A percentile compares a stretch with the other conserved stretches of the same genome.
phyloP scores from a whole-genome alignment of 2,113 vertebrate genomes.

The Malurus alboscapulatus region DNA sequence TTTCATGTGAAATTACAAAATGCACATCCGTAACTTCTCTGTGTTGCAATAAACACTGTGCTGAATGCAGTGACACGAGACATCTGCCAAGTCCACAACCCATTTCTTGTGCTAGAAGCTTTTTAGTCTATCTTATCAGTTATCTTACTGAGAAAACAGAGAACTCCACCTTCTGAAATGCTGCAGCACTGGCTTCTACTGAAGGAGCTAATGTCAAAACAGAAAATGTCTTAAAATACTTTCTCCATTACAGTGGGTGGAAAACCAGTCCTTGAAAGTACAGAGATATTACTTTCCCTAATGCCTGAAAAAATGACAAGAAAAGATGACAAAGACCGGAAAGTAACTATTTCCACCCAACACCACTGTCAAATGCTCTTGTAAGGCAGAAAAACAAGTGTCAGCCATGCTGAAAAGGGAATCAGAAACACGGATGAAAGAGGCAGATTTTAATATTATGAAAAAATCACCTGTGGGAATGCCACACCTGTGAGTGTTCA shows the following conservation, averaged over 20 bases:
- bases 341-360: not conserved
- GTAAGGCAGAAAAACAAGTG: not conserved
- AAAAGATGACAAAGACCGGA: not conserved
- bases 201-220: not conserved
- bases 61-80: not conserved
- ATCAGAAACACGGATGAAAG: not conserved
- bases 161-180: not conserved
- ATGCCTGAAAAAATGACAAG: not conserved
- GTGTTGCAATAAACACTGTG: not conserved
- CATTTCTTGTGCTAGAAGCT: not conserved
- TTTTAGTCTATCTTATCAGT: not conserved
- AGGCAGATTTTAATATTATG: not conserved
- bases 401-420: not conserved
- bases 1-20: not conserved
- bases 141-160: not conserved
- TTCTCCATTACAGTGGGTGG: not conserved
- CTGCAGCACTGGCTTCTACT: not conserved
- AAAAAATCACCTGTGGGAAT: not conserved
- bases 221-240: not conserved
- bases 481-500: rapidly evolving
- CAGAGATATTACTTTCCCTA: not conserved
- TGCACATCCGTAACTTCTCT: not conserved
- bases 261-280: not conserved
- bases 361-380: not conserved
- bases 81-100: not conserved